Percentiles rank a stretch among this genome's conserved stretches.
These are phyloP conservation scores for Atrina japonica DNA, from an alignment of 2,888 invertebrate genomes.

Conservation along the genomic window DNA sequence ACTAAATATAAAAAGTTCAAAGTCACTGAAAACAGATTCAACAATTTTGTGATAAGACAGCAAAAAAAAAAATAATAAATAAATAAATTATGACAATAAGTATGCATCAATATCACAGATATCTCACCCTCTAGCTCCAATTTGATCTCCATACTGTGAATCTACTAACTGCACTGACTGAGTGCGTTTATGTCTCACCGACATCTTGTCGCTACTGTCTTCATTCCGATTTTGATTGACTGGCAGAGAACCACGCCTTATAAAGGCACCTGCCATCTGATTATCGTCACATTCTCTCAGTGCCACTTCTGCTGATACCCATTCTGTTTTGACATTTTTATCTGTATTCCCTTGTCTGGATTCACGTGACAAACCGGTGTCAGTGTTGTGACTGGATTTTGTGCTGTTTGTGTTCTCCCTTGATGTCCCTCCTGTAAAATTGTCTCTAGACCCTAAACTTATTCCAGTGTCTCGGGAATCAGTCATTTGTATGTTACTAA, in stretches of 20 bases:
- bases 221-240: conserved; percentile 21
- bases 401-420: neutral
- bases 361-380: conserved; percentile 6
- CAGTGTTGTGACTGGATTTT: conserved; percentile 7
- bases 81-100: no score
- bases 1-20: no score
- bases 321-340: conserved; percentile 26
- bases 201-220: conserved; percentile 16
- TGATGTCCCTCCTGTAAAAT: neutral
- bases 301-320: conserved; percentile 40
- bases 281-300: conserved; percentile 8
- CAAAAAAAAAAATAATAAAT: no score
- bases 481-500: conserved; percentile 6
- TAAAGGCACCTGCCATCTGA: conserved; percentile 18
- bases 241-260: conserved; percentile 36
- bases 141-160: conserved; percentile 37
- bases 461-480: conserved; percentile 24
- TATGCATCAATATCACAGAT: no score
- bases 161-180: conserved; percentile 42
- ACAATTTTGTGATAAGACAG: no score
- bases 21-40: no score
- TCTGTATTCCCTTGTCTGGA: neutral
- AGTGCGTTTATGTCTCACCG: conserved; percentile 30
- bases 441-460: conserved; percentile 28
- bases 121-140: neutral